Evolutionary conservation across 2,113 vertebrate genomes (phyloP).

Genomic region (Camarhynchus parvulus): DNA sequence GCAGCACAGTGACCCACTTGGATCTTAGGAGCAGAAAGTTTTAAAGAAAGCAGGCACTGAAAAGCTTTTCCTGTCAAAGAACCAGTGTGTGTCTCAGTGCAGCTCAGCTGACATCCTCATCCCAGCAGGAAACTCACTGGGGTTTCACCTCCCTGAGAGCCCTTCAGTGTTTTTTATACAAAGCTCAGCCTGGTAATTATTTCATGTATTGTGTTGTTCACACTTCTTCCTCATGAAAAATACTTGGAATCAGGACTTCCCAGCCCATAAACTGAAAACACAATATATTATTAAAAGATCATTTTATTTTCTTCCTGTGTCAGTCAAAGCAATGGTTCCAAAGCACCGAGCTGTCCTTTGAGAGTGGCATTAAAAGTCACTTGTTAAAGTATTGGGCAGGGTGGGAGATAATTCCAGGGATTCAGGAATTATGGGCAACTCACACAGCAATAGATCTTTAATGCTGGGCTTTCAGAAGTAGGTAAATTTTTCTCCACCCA

Average conservation of each 20-base stretch:
- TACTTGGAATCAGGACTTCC: not conserved
- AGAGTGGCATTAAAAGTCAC: not conserved
- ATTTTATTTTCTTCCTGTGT: not conserved
- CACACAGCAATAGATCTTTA: not conserved
- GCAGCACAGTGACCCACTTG: not conserved
- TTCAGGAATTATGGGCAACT: not conserved
- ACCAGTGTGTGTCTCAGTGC: not conserved
- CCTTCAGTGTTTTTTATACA: not conserved
- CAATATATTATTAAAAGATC: not conserved
- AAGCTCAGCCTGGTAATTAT: not conserved
- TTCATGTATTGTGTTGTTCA: not conserved
- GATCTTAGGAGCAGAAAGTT: not conserved
- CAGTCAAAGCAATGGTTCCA: not conserved
- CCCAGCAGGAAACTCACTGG: not conserved
- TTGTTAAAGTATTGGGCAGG: not conserved
- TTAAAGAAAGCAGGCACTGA: not conserved
- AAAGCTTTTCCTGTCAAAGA: not conserved
- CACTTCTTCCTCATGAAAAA: not conserved
- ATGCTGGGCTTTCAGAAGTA: not conserved
- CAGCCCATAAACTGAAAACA: not conserved
- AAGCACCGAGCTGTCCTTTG: not conserved
- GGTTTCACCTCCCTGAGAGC: not conserved
- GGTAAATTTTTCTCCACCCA: not conserved
- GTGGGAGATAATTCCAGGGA: not conserved
- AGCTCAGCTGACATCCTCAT: not conserved